Conservation (phyloP, 2,888 invertebrate genomes). For the Tryphoninae sp. region DNA sequence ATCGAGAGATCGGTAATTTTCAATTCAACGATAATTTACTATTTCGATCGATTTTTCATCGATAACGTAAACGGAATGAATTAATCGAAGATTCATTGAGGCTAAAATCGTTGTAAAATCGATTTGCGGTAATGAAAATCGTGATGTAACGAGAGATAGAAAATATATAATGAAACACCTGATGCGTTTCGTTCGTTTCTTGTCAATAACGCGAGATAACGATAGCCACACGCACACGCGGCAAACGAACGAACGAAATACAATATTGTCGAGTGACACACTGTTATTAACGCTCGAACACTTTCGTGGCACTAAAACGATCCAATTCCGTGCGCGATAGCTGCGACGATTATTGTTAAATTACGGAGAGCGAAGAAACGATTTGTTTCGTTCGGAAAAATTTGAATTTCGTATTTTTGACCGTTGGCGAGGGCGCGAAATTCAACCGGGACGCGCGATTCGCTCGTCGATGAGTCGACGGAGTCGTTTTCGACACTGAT, state of each 20-base stretch:
- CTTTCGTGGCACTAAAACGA: background rate
- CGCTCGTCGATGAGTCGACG: slow-evolving; percentile 30
- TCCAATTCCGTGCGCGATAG: background rate
- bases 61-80: background rate
- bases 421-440: too few relatives aligned
- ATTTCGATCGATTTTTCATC: background rate
- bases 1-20: background rate
- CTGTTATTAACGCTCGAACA: background rate
- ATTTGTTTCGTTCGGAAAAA: background rate
- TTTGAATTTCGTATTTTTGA: too few relatives aligned
- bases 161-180: background rate
- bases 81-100: background rate
- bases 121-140: background rate
- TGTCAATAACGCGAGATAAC: slow-evolving; percentile 13
- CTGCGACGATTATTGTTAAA: background rate
- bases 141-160: background rate
- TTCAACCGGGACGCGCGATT: background rate
- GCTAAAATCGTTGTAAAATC: background rate
- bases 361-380: background rate
- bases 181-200: background rate
- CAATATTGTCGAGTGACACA: background rate
- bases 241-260: background rate
- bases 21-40: background rate
- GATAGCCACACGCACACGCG: slow-evolving; percentile 7
- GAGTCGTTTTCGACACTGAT: slow-evolving; percentile 51